Base-by-base conservation (phyloP, 2,888 invertebrate genomes). In the Vesta saturnalis region DNA sequence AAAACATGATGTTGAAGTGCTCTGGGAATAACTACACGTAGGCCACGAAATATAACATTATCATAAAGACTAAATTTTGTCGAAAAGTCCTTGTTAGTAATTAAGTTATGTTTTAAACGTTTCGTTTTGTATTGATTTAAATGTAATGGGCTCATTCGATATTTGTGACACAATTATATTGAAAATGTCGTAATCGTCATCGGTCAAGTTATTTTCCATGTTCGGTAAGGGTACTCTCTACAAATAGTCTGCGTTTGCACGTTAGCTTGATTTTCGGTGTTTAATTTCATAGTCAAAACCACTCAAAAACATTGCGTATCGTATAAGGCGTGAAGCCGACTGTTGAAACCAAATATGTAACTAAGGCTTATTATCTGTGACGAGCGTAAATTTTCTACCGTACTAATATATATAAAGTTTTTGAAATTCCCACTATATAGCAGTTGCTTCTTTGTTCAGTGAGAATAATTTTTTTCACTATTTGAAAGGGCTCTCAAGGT, bases 371-470 rank as follows among this genome's bases (percentile, higher is more conserved):
- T 73, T 68, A 72, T 43, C 12, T 2, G 12, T 8, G 15, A 15
- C 5, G 15, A 47, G 16, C n/a, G 16, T 16, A 47, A 47, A 68
- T 23, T 70, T 65, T 55, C 62, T 19, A 8, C 70, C 72, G 43
- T 68, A 70, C 6, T 39, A 56, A 35, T 72, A 72, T 18, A 22
- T 18, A 57, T 64, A 67, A 52, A 70, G 68, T 60, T 68, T 64
- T 15, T 60, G 43, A 6, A 47, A 15, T 14, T n/a, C 47, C 47
- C 47, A 47, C 19, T 12, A 67, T 19, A 71, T 64, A 30, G 64
- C 77, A 18, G 77, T 71, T 1, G 81, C 83, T 73, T 83, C 83
- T 71, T 80, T 78, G 58, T 83, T 80, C 12, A 82, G 70, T 70
- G 70, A 18, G 62, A 61, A 39, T 72, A 72, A 39, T 72, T 72